Base-by-base conservation (phyloP, 2,888 invertebrate genomes). In the Sialis fuliginosa region DNA sequence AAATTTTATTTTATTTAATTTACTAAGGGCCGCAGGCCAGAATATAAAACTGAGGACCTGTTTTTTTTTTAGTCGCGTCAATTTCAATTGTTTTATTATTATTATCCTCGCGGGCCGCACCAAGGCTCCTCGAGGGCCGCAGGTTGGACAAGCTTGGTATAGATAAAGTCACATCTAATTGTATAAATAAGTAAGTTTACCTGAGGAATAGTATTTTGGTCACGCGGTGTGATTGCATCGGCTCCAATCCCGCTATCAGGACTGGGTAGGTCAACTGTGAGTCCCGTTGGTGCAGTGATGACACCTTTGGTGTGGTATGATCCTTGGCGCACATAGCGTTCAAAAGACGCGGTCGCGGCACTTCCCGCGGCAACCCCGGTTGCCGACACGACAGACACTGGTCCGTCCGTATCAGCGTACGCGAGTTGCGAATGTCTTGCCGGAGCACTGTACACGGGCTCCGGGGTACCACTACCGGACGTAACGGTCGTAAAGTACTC, bases 231-330 rank as follows among this genome's bases (percentile, higher is more conserved):
- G 63, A 90, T 88, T 56, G 90, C 87, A 62, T 91, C 89, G 37
- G 90, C 87, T 53, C 93, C 93, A 61, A 95, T 93, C 53, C 95
- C 95, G 62, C 89, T 89, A 71, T 95, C 95, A 32, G 92, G 91
- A 57, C 91, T 91, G 32, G 93, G 92, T 62, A 95, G 77, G 69
- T 93, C 93, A 61, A 91, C 91, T 45, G 90, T 89, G 55, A 91
- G 78, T 40, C 87, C 88, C 54, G 78, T 77, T 59, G 80, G 79
- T 51, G 81, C 81, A 55, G 79, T 77, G 60, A 86, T 74, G 61
- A 79, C 73, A 60, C 80, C 73, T 69, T 81, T 74, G 61, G 78
- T 76, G 65, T 83, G 81, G 65, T 83, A 81, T 46, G 66, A 66
- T 43, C 64, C 62, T 57, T 77, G 77, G 35, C 78, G 72, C 42